Percentiles rank a stretch among this genome's conserved stretches.
These are phyloP conservation scores for Diplazon laetatorius DNA, from an alignment of 2,888 invertebrate species.

Conservation along the genomic window DNA sequence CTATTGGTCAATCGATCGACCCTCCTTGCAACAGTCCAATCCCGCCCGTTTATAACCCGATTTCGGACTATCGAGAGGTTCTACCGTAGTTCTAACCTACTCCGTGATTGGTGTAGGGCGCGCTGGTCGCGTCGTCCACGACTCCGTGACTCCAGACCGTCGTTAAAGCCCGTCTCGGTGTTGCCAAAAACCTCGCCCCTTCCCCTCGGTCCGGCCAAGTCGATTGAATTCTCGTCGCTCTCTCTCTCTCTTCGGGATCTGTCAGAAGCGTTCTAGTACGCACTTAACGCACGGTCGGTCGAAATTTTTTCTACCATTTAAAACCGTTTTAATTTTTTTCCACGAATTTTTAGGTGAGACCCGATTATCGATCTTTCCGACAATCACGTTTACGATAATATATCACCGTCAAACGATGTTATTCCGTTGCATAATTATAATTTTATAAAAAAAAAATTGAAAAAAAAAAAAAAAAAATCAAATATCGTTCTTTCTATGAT, in stretches of 20 bases:
- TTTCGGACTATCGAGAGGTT: neutral
- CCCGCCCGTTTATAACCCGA: no score
- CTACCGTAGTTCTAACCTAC: no score
- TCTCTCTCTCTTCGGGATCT: no score
- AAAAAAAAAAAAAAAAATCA: no score
- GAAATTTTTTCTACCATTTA: conserved; percentile 30
- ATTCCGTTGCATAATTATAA: conserved; percentile 16
- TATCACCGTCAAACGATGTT: no score
- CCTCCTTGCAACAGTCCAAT: no score
- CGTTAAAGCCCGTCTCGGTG: neutral
- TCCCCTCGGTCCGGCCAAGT: conserved; percentile 24
- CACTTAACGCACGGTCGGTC: conserved; percentile 39
- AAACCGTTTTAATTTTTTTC: conserved; percentile 25
- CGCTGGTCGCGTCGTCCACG: conserved; percentile 1
- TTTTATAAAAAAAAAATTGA: no score
- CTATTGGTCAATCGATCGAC: no score
- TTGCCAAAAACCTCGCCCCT: neutral
- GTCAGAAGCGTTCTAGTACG: conserved; percentile 58
- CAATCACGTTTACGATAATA: neutral
- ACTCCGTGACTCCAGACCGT: conserved; percentile 33
- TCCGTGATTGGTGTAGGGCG: neutral
- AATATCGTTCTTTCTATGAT: conserved; percentile 23
- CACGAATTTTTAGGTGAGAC: conserved; percentile 58
- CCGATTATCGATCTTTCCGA: neutral
- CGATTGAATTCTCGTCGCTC: conserved; percentile 44